Evolutionary conservation across 2,888 invertebrate species (phyloP).

Genomic region (Apamea anceps): DNA sequence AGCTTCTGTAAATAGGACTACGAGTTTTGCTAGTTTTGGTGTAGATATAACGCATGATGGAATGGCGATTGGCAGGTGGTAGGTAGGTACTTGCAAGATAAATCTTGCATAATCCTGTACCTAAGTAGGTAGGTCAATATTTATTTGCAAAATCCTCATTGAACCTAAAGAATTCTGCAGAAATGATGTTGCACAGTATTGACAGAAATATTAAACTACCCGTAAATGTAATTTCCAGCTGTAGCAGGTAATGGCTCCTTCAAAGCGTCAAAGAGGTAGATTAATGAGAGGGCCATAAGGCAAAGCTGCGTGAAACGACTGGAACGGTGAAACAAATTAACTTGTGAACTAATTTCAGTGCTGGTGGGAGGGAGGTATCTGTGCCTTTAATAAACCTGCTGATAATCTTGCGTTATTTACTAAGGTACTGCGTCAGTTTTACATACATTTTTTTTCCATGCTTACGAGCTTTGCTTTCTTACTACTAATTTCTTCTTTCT

Average conservation of each 20-base stretch:
- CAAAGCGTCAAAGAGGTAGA: conserved; percentile 51
- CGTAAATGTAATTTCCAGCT: neutral
- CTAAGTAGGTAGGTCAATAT: neutral
- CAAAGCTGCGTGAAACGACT: conserved; percentile 50
- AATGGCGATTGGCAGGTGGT: no score
- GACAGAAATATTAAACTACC: neutral
- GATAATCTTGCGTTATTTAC: conserved; percentile 14
- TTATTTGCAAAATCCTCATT: neutral
- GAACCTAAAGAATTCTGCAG: neutral
- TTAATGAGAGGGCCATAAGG: conserved; percentile 47
- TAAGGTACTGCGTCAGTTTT: neutral
- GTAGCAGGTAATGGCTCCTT: neutral
- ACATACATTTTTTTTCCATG: no score
- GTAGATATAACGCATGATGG: no score
- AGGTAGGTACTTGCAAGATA: neutral
- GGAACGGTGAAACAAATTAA: conserved; percentile 50
- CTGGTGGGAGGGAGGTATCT: neutral
- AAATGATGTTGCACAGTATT: neutral
- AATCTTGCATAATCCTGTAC: neutral
- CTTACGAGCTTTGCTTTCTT: no score
- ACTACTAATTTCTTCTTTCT: no score
- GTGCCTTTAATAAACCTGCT: conserved; percentile 8
- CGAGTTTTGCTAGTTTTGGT: no score
- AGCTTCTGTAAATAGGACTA: no score
- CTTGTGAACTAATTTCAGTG: conserved; percentile 54